A percentile compares a stretch with the other conserved stretches of the same genome.
Conservation (phyloP, 2,797 vertebrate genomes). For the Coracias cyanogaster region DNA sequence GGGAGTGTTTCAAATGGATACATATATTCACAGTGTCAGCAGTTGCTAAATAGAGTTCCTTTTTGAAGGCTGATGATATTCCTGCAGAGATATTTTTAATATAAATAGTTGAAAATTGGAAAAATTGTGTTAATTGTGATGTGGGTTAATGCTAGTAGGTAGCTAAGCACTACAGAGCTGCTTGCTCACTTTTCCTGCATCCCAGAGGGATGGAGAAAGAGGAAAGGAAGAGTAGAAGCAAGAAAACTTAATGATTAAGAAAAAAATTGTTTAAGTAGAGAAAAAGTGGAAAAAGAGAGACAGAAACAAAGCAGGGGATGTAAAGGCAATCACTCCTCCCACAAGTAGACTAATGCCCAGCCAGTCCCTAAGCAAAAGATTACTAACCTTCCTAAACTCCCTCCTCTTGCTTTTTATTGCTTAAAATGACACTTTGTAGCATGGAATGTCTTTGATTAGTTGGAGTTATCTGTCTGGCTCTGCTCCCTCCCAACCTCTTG, state of each 20-base stretch:
- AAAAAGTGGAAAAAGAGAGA: background rate
- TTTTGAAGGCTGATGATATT: background rate
- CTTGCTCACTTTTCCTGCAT: background rate
- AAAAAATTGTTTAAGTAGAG: background rate
- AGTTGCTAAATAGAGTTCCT: background rate
- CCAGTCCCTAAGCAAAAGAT: background rate
- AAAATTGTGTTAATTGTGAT: background rate
- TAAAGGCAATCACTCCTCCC: background rate
- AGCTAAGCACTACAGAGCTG: background rate
- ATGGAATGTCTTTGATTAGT: background rate
- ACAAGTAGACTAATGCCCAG: background rate
- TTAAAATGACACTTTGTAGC: background rate
- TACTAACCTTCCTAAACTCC: background rate
- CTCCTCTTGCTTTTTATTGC: background rate
- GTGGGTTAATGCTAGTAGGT: rapidly evolving
- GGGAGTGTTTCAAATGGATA: background rate
- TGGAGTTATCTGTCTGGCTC: background rate
- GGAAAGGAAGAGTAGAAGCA: background rate
- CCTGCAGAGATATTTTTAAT: background rate
- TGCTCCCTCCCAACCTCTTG: background rate
- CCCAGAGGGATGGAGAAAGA: background rate
- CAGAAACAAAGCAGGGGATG: background rate
- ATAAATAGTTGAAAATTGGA: background rate
- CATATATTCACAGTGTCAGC: background rate
- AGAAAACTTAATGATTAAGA: background rate